Conservation (phyloP, 2,797 vertebrate genomes). For the Paguma larvata region DNA sequence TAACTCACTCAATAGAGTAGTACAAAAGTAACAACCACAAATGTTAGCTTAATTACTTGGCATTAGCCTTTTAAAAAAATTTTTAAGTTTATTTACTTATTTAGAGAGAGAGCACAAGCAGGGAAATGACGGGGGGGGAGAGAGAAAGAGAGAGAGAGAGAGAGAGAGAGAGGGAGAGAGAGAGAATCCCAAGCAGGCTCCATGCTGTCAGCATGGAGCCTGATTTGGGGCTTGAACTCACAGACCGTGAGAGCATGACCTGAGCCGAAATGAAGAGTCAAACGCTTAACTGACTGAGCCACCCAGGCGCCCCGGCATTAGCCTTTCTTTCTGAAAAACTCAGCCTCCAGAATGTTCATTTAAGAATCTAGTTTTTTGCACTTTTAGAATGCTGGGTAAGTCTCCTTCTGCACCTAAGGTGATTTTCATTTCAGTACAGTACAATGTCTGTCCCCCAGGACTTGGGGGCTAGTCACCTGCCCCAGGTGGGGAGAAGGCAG, state of each 20-base stretch:
- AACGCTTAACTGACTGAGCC: no score
- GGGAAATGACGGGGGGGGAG: no score
- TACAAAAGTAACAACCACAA: background rate
- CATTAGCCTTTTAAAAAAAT: background rate
- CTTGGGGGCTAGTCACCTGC: background rate
- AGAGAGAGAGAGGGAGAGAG: no score
- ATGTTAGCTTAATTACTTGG: constrained; percentile 29
- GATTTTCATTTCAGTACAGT: constrained; percentile 52
- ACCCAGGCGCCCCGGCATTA: no score
- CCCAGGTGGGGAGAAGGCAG: background rate
- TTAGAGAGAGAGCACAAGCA: no score
- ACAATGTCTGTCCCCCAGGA: background rate
- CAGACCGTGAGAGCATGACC: no score
- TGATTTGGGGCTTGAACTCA: no score
- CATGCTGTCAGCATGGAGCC: no score
- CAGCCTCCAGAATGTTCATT: background rate
- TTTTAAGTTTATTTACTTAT: background rate
- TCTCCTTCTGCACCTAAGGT: background rate
- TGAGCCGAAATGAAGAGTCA: no score
- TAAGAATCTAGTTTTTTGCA: constrained; percentile 44
- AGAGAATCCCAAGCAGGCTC: no score
- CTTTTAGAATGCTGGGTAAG: constrained; percentile 39
- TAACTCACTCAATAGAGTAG: constrained; percentile 51
- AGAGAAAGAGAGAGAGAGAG: no score
- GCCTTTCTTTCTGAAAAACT: background rate